Base-by-base conservation (phyloP, 1,140 invertebrate species). In the Uloborus diversus region DNA sequence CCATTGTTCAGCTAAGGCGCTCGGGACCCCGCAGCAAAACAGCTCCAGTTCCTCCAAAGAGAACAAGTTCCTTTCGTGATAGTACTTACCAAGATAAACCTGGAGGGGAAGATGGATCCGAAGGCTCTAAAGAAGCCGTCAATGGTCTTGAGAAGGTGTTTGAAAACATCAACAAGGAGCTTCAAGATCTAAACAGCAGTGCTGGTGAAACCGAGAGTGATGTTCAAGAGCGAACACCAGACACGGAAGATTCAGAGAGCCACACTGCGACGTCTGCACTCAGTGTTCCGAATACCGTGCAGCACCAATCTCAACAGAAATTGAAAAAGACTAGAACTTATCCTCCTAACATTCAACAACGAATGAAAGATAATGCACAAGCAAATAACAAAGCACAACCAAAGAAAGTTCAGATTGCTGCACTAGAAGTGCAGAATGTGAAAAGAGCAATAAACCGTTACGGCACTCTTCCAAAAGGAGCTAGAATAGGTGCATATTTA, bases 371-470 rank as follows among this genome's bases (percentile, higher is more conserved):
- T 20, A 71, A 23, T 64, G 27, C 33, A 56, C 71, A 75, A 35
- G 23, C 35, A 33, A 64, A 64, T 33, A 79, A 71, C 14, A 64
- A 75, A 25, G 33, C 35, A 17, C 70, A 80, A 27, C 51, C 56
- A 5, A 83, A 81, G 87, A 89, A 90, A 82, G 91, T 94, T 23
- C 89, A 89, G 61, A 93, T 96, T 70, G 94, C 94, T 81, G 94
- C 96, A 17, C 88, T 99, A 79, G 97, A 98, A 88, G 96, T 97
- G 81, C 94, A 97, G 87, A 98, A 98, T 89, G 96, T 99, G 68
- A 94, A 96, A 85, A 91, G 95, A 82, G 96, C 96, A 5, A 98
- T 98, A 70, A 97, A 96, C 87, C 91, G 95, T 27, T 99, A 98
- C 86, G 97, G 97, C 3, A 99, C 97, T 13, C 85, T 96, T 79